A percentile compares a stretch with the other conserved stretches of the same genome.
These are phyloP conservation scores for Hypanus sabinus DNA, from an alignment of 2,113 vertebrate genomes.

Conservation along the genomic window DNA sequence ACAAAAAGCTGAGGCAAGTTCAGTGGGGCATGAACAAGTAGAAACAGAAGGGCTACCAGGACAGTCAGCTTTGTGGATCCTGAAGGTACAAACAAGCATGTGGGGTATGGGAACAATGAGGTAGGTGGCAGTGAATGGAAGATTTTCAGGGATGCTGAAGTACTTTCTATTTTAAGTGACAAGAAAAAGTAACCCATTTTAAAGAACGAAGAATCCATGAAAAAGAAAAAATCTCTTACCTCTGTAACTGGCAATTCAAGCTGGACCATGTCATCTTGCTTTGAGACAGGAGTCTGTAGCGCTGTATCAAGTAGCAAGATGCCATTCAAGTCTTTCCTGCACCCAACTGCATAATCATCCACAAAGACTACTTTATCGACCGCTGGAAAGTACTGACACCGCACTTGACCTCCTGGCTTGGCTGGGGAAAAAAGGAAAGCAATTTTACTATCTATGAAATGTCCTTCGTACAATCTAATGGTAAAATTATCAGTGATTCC, in stretches of 20 bases:
- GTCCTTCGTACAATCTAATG: background rate
- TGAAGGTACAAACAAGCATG: no score
- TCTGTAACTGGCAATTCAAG: constrained; percentile 95
- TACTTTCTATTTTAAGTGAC: no score
- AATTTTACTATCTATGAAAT: background rate
- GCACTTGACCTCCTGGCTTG: constrained; percentile 87
- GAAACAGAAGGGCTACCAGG: no score
- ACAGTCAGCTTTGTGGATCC: no score
- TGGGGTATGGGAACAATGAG: no score
- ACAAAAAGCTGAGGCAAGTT: no score
- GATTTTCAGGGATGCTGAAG: no score
- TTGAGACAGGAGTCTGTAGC: constrained; percentile 89
- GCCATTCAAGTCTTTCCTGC: constrained; percentile 96
- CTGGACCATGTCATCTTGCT: constrained; percentile 93
- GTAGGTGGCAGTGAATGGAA: no score
- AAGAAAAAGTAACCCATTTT: background rate
- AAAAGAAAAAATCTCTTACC: constrained; percentile 59
- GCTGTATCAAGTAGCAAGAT: constrained; percentile 96
- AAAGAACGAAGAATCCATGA: background rate
- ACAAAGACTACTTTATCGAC: constrained; percentile 99
- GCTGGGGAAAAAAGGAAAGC: constrained; percentile 54
- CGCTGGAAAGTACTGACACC: constrained; percentile 94
- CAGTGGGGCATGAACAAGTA: no score
- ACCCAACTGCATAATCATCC: constrained; percentile 94
- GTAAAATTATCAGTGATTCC: background rate